A percentile compares a stretch with the other conserved stretches of the same genome.
Conservation (phyloP, 2,888 invertebrate species). For the Deroplatys truncata region DNA sequence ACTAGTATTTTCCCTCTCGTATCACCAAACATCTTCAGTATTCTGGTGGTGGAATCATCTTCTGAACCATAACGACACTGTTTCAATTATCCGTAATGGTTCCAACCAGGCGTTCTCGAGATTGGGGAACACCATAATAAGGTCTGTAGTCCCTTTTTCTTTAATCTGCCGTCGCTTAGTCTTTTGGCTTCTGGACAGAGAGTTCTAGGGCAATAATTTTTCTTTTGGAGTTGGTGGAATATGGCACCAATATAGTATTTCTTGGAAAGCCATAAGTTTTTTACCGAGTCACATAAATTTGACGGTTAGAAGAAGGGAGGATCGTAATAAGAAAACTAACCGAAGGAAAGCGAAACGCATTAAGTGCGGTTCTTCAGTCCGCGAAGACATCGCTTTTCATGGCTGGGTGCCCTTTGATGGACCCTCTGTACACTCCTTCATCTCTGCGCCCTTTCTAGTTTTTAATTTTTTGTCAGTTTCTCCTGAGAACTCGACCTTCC, state of each 20-base stretch:
- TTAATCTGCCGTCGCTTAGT: background rate
- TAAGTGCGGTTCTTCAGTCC: background rate
- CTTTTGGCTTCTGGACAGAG: background rate
- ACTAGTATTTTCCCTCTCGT: no score
- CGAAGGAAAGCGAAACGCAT: constrained; percentile 4
- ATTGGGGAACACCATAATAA: no score
- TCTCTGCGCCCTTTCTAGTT: background rate
- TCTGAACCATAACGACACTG: no score
- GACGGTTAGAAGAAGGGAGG: background rate
- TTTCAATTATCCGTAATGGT: no score
- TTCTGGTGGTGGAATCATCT: no score
- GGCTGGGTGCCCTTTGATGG: no score
- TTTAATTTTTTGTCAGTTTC: background rate
- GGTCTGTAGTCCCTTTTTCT: background rate
- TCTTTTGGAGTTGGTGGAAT: background rate
- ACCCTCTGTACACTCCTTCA: no score
- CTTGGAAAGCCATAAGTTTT: background rate
- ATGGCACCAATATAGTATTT: background rate
- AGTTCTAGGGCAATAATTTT: background rate
- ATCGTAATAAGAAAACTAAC: background rate
- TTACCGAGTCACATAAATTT: background rate
- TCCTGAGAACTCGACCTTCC: no score
- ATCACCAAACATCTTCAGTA: no score
- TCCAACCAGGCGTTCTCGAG: no score
- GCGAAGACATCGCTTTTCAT: background rate